Evolutionary conservation across 2,113 vertebrate species (phyloP), one percentile per base, ranked within the genome.

Genomic region (Bufo bufo): DNA sequence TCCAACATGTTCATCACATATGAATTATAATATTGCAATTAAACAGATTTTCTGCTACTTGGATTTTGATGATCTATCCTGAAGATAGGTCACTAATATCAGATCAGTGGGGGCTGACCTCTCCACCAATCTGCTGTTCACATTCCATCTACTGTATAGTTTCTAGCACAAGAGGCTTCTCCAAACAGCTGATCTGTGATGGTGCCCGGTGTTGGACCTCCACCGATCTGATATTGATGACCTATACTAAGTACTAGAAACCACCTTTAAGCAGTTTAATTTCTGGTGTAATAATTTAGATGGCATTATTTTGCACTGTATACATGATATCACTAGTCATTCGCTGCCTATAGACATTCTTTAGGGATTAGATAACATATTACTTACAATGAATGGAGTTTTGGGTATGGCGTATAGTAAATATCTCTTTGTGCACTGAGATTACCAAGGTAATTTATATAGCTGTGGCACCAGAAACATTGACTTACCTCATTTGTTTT

Each of bases 401-500:
- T 45, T 81, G 54, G 58, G 16, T 56, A 84, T 58, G 5, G 49
- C 45, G 61, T 7, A 50, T 69, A 77, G 58, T 9, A 49, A n/a
- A 61, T 79, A 58, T 23, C 3, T 54, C 2, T 58, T 4, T 43
- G 16, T 61, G 7, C 69, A 14, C 69, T 14, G 11, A 58, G 77
- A 33, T 33, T 1, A 12, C 56, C 13, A 17, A 80, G 23, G 13
- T 58, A 43, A 45, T 16, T 8, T 80, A 7, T 80, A 17, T 17
- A 69, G 52, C 43, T 87, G 11, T 59, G 78, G n/a, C 77, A 72
- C 52, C 45, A 75, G 16, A 17, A 88, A 54, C 69, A 77, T 58
- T 74, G 59, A 77, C 61, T 72, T 71, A 83, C 58, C 87, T 88
- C 58, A 23, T 72, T 72, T 54, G 10, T 33, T 81, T 56, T 74